Percentiles rank a stretch among this genome's conserved stretches.
Evolutionary conservation across 2,888 invertebrate species (phyloP).

Genomic region (Dasypogon diadema): DNA sequence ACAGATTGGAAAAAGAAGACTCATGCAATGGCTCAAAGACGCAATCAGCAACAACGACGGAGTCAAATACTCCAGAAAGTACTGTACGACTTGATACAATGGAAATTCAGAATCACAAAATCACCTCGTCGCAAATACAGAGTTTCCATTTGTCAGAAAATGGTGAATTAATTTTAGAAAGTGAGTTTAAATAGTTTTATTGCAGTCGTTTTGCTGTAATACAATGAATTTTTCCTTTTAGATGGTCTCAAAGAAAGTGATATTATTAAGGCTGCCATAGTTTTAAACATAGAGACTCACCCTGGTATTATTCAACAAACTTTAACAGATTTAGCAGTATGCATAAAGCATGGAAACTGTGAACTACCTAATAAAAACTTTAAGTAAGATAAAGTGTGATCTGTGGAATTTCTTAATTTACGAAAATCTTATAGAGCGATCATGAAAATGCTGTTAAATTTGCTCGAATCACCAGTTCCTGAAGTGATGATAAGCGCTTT

Average conservation of each 20-base stretch:
- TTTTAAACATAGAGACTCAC: constrained; percentile 64
- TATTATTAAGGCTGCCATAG: constrained; percentile 68
- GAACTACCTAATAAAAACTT: constrained; percentile 71
- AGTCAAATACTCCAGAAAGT: constrained; percentile 70
- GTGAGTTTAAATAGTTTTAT: constrained; percentile 64
- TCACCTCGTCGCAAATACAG: constrained; percentile 61
- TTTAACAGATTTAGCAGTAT: constrained; percentile 68
- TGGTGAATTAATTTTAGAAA: constrained; percentile 73
- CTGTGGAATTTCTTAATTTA: not conserved
- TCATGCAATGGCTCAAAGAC: constrained; percentile 68
- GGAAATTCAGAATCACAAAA: constrained; percentile 61
- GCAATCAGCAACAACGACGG: constrained; percentile 69
- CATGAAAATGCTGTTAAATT: constrained; percentile 82
- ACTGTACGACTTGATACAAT: constrained; percentile 66
- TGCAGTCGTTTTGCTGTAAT: not conserved
- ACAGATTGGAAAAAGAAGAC: constrained; percentile 63
- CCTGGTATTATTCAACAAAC: constrained; percentile 66
- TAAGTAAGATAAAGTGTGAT: constrained; percentile 62
- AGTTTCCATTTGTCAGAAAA: constrained; percentile 72
- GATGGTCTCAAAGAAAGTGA: constrained; percentile 68
- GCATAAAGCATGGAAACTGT: constrained; percentile 70
- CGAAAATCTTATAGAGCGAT: constrained; percentile 70
- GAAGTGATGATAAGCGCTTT: constrained; percentile 82
- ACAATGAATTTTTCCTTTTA: constrained; percentile 49
- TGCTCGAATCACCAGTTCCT: constrained; percentile 71